phyloP scores from a whole-genome alignment of 2,888 invertebrate species.

The Entomobrya proxima region DNA sequence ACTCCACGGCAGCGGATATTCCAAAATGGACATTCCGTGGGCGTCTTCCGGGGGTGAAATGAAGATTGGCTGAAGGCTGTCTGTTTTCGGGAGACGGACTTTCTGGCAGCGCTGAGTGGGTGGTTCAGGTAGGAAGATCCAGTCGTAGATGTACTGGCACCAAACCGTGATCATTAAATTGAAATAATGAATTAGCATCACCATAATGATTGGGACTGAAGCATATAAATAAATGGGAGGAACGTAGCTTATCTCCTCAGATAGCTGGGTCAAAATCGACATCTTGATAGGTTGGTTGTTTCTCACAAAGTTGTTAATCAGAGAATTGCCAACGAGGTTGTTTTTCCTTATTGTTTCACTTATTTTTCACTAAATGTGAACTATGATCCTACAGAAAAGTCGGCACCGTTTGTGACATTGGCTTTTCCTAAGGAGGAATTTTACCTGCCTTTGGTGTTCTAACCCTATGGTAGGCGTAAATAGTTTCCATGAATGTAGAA shows the following conservation, averaged over 20 bases:
- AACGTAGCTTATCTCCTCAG: background rate
- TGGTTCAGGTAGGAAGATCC: background rate
- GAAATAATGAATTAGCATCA: background rate
- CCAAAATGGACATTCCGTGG: background rate
- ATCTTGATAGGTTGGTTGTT: background rate
- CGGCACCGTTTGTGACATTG: background rate
- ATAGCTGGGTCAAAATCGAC: background rate
- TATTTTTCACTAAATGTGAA: too few relatives aligned
- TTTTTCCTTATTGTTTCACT: too few relatives aligned
- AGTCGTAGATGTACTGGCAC: background rate
- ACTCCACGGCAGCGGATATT: background rate
- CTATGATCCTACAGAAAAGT: background rate
- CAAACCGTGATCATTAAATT: background rate
- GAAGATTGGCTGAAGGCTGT: too few relatives aligned
- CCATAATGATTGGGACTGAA: background rate
- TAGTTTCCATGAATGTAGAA: too few relatives aligned
- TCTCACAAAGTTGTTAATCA: background rate
- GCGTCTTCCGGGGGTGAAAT: too few relatives aligned
- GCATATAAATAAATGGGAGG: background rate
- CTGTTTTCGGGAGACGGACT: too few relatives aligned
- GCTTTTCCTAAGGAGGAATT: background rate
- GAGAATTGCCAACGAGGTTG: too few relatives aligned
- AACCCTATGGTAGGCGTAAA: background rate
- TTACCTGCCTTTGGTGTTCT: background rate
- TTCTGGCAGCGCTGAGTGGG: background rate